Percentiles rank a stretch among this genome's conserved stretches.
Evolutionary conservation across 92 coral and sea anemone species (phyloP).

Genomic region (Hydrozoanthus gracilis): DNA sequence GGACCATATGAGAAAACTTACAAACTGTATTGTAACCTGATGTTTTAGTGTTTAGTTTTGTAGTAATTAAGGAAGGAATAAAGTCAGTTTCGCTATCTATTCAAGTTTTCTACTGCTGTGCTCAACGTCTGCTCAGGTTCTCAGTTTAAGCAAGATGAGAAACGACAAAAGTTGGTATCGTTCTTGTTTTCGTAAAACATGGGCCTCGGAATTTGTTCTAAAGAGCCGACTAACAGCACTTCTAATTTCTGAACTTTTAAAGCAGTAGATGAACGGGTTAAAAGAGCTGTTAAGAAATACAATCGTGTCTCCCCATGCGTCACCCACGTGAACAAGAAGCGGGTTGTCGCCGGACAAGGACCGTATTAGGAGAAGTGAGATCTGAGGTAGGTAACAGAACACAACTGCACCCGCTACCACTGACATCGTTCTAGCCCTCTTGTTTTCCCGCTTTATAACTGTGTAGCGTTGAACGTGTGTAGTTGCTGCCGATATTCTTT

Average conservation of each 20-base stretch:
- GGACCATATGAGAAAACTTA: too few relatives aligned
- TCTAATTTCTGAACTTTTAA: constrained; percentile 46
- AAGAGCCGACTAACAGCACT: constrained; percentile 17
- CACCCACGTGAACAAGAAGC: constrained; percentile 31
- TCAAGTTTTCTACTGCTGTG: not conserved
- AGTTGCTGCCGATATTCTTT: not conserved
- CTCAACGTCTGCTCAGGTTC: not conserved
- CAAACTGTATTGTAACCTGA: too few relatives aligned
- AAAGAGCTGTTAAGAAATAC: constrained; percentile 55
- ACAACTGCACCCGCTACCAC: constrained; percentile 36
- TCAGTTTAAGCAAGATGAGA: not conserved
- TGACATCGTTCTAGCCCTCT: constrained; percentile 43
- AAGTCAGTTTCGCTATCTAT: too few relatives aligned
- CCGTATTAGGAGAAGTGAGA: constrained; percentile 35
- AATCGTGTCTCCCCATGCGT: constrained; percentile 56
- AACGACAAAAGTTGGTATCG: not conserved
- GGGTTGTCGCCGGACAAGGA: constrained; percentile 51
- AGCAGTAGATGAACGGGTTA: constrained; percentile 59
- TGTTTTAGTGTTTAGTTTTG: too few relatives aligned
- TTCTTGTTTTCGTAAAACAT: not conserved
- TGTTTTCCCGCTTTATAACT: constrained; percentile 18
- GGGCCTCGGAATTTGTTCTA: not conserved
- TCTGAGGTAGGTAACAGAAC: constrained; percentile 48
- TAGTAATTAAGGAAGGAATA: too few relatives aligned
- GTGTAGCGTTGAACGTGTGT: not conserved